Evolutionary conservation across 1,140 invertebrate species (phyloP), one percentile per base, ranked within the genome.

Genomic region (Belonocnema kinseyi): DNA sequence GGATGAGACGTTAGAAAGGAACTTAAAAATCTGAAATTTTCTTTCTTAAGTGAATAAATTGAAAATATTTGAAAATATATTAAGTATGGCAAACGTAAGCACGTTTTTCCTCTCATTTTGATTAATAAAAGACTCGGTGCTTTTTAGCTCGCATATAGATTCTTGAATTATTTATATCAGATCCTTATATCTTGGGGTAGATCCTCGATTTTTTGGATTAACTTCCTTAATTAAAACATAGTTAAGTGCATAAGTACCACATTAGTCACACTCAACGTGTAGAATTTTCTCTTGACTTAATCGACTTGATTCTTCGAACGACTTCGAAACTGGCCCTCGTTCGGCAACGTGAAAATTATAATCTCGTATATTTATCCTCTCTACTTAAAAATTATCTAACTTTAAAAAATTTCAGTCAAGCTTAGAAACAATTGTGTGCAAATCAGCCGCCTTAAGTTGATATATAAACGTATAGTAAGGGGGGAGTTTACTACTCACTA

Each of bases 301-400:
- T 40, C 53, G 40, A 66, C 4, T 66, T 66, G 12, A 33, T 26
- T 61, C 21, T 66, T 66, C 16, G 26, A 66, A 66, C 61, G 16
- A 66, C 33, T 66, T 66, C 13, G n/a, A 66, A 40, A 66, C 26
- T 66, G 61, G 61, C 61, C 61, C 33, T 40, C 61, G 61, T 66
- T 66, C 61, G 61, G 40, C 26, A 16, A 33, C 61, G 61, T 6
- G 33, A n/a, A 66, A 33, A 66, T 40, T 40, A 66, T 33, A 66
- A 40, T 40, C 33, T 16, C 61, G 19, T 13, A 66, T 26, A 66
- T 66, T 40, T 21, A n/a, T 40, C 12, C 40, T 66, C 40, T 40
- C 13, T 66, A 66, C 61, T 66, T 66, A 66, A 66, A 66, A 26
- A 66, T 66, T 66, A 66, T 66, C 61, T 66, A 66, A 16, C 61